Percentiles rank a stretch among this genome's conserved stretches.
Evolutionary conservation across 2,888 invertebrate genomes (phyloP).

Genomic region (Coronaproctus castanopsis): DNA sequence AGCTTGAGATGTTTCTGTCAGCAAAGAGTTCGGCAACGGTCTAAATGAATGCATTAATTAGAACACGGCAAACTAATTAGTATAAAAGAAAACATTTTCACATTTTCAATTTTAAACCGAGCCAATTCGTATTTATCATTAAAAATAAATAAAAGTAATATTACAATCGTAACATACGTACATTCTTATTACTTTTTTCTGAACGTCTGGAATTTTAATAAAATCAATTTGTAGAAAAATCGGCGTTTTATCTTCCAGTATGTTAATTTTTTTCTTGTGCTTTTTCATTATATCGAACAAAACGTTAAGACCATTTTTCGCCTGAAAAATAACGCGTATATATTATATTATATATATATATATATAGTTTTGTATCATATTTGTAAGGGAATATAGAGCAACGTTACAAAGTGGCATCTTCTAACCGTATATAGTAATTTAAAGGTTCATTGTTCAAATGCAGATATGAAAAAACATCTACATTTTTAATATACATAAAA

Average conservation of each 20-base stretch:
- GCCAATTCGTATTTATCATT: not conserved
- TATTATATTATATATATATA: too few species aligned
- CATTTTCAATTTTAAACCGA: too few species aligned
- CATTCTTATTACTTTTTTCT: conserved; percentile 13
- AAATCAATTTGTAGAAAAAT: conserved; percentile 39
- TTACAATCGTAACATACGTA: not conserved
- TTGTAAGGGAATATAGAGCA: too few species aligned
- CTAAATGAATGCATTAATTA: conserved; percentile 3
- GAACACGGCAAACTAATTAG: not conserved
- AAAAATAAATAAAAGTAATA: not conserved
- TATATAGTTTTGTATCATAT: too few species aligned
- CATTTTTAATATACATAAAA: too few species aligned
- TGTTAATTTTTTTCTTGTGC: conserved; percentile 25
- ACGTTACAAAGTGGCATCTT: too few species aligned
- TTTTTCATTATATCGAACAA: conserved; percentile 25
- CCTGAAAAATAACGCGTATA: too few species aligned
- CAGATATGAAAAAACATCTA: too few species aligned
- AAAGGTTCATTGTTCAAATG: too few species aligned
- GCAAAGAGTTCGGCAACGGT: conserved; percentile 36
- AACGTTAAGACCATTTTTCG: conserved; percentile 24
- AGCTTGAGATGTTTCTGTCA: conserved; percentile 44
- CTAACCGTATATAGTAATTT: too few species aligned
- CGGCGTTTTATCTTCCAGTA: conserved; percentile 33
- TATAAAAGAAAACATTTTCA: not conserved
- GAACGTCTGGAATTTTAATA: conserved; percentile 39